Percentiles rank a stretch among this genome's conserved stretches.
Evolutionary conservation across 2,888 invertebrate species (phyloP).

Genomic region (Eupeodes latifasciatus): DNA sequence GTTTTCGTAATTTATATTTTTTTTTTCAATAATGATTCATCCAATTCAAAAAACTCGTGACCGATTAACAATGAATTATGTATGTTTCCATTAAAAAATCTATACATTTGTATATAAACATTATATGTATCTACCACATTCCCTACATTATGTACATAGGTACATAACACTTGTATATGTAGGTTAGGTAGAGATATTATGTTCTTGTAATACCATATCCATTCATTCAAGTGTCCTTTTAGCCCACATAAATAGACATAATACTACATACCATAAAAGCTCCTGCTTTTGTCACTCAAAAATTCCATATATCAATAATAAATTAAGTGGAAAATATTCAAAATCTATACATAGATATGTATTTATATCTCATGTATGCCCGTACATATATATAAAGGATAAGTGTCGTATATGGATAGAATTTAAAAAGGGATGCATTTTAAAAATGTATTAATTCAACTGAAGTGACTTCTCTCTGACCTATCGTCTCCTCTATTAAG

Average conservation of each 20-base stretch:
- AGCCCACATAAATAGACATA: slow-evolving; percentile 2
- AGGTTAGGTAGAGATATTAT: too few species aligned
- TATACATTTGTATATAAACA: too few species aligned
- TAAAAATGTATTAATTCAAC: slow-evolving; percentile 59
- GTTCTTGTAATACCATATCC: neutral
- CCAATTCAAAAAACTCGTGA: too few species aligned
- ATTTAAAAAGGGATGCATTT: slow-evolving; percentile 3
- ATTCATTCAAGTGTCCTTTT: neutral
- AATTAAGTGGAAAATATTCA: slow-evolving; percentile 6
- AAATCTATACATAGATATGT: neutral
- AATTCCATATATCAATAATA: slow-evolving; percentile 16
- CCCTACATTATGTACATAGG: too few species aligned
- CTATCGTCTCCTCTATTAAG: neutral
- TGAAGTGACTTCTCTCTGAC: slow-evolving; percentile 36
- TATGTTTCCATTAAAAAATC: too few species aligned
- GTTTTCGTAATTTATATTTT: too few species aligned
- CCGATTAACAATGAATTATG: too few species aligned
- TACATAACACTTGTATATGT: too few species aligned
- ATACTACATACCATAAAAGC: neutral
- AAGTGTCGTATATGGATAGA: neutral
- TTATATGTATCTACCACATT: too few species aligned
- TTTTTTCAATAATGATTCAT: too few species aligned
- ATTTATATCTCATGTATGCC: neutral
- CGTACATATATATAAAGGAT: neutral
- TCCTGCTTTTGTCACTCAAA: neutral